Base-by-base conservation (phyloP, 2,888 invertebrate genomes). In the Sarcophaga rosellei region DNA sequence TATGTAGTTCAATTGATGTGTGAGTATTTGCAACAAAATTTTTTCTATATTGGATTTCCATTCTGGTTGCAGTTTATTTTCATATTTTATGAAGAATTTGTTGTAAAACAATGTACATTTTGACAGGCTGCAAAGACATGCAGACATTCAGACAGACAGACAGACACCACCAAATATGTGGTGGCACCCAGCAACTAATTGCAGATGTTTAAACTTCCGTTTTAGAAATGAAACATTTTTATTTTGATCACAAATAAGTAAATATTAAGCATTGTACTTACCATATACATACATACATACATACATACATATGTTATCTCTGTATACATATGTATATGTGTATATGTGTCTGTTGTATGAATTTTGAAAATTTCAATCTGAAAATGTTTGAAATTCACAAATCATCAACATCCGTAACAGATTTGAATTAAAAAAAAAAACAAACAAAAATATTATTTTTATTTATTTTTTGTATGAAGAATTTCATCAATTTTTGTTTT, bases 361-460 rank as follows among this genome's bases (percentile, higher is more conserved):
- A 20, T 78, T 35, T 20, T 53, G 20, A 65, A 76, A 75, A 15
- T 47, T 47, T 47, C 47, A 47, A 77, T 73, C 75, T 75, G 70
- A 84, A 78, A 81, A 74, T 84, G 86, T 86, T 86, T 86, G 84
- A 86, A 86, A 86, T 81, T 70, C 47, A 86, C 84, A 77, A 75
- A 81, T 84, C 86, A 86, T 81, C 81, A 78, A 86, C 84, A 86
- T 86, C 86, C 86, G 86, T 78, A 86, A 86, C 84, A 86, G 81
- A 84, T 86, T 86, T 81, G n/a, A 66, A 63, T 78, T 69, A 81
- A 47, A 47, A 63, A 81, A 80, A 81, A 6, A 35, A 35, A 6
- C 0, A 35, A 6, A 35, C 6, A 25, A 35, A 35, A 35, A 35
- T 35, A 35, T 35, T 5, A 35, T 35, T 35, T 35, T 35, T 86